Conservation (phyloP, 2,797 vertebrate species). For the Lophius americanus region DNA sequence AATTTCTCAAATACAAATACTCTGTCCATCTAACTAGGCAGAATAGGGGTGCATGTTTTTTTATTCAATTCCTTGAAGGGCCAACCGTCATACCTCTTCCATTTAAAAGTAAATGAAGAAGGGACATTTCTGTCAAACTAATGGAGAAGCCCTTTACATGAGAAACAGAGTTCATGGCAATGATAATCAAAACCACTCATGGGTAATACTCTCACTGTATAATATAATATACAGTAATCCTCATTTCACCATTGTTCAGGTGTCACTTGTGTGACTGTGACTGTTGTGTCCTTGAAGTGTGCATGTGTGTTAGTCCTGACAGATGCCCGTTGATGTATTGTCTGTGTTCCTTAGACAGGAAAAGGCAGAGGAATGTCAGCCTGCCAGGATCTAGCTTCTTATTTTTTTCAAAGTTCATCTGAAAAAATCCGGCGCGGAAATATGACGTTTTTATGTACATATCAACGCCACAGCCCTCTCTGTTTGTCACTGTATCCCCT, state of each 20-base stretch:
- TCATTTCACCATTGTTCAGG: constrained; percentile 46
- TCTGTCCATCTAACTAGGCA: no score
- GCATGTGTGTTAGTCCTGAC: constrained; percentile 51
- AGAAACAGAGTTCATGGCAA: no score
- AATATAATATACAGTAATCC: constrained; percentile 34
- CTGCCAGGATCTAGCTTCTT: constrained; percentile 75
- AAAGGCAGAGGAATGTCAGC: constrained; percentile 74
- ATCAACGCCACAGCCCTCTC: no score
- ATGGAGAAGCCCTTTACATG: not conserved
- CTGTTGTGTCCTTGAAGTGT: constrained; percentile 59
- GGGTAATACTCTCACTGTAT: no score
- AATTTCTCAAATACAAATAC: constrained; percentile 3
- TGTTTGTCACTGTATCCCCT: no score
- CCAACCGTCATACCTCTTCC: not conserved
- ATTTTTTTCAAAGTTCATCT: constrained; percentile 39
- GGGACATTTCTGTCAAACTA: not conserved
- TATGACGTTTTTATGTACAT: no score
- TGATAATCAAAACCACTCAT: no score
- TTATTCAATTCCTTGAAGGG: not conserved
- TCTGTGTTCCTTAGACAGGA: constrained; percentile 64
- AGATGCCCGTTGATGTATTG: constrained; percentile 58
- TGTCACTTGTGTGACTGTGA: constrained; percentile 52
- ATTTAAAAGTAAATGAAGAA: not conserved
- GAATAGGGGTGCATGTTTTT: not conserved
- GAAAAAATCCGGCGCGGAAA: no score